Conservation (phyloP, 1,140 invertebrate species). For the Dermatophagoides farinae region DNA sequence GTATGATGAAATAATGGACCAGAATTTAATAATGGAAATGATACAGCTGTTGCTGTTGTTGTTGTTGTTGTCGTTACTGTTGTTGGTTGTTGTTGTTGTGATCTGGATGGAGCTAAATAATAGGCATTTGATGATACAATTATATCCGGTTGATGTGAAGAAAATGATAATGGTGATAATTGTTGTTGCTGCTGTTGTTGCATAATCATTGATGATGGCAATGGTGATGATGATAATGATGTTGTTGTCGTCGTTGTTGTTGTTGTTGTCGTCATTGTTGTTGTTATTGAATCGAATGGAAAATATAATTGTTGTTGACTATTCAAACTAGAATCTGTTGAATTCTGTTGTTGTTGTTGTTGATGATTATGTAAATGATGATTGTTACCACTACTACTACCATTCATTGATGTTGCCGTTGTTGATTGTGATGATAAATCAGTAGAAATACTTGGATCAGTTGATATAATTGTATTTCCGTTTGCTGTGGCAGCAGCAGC, state of each 20-base stretch:
- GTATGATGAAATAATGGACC: neutral
- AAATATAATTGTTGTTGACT: neutral
- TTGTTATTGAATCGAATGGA: no score
- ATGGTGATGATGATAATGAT: neutral
- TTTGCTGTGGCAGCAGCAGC: neutral
- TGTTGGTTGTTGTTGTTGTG: neutral
- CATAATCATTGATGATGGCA: neutral
- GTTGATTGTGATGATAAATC: conserved; percentile 3
- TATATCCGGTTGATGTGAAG: neutral
- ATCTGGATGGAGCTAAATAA: neutral
- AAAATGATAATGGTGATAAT: neutral
- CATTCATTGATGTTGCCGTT: conserved; percentile 1
- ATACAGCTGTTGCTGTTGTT: no score
- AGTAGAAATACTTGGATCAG: neutral
- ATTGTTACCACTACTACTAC: neutral
- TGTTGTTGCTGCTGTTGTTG: neutral
- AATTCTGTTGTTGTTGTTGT: neutral
- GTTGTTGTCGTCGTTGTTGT: neutral
- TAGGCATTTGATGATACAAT: neutral
- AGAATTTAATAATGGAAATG: neutral
- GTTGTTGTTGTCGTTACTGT: no score
- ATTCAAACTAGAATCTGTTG: neutral
- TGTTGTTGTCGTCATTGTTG: neutral
- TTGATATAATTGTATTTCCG: neutral
- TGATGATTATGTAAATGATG: neutral